phyloP scores from a whole-genome alignment of 2,888 invertebrate genomes.

The Dorcus hopei region DNA sequence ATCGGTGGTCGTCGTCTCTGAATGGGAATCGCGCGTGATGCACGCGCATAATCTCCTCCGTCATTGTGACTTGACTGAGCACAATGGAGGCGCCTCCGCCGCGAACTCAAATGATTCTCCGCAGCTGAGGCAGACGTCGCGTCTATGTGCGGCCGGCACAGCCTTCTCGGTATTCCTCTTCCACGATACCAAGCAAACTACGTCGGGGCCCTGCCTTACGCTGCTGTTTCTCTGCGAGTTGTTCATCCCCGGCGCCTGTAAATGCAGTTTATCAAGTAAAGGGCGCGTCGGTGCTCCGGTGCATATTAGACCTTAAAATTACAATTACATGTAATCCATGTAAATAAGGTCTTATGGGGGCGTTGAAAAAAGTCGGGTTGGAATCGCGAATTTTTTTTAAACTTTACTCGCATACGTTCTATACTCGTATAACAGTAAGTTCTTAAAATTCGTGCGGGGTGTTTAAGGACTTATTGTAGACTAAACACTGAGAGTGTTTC shows the following conservation, averaged over 20 bases:
- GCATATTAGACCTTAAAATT: no score
- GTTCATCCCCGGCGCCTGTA: slow-evolving; percentile 14
- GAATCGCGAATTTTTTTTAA: no score
- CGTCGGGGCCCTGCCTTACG: slow-evolving; percentile 22
- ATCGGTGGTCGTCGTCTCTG: slow-evolving; percentile 7
- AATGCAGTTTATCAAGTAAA: not conserved
- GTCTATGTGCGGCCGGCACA: slow-evolving; percentile 20
- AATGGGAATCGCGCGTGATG: not conserved
- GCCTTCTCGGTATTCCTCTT: slow-evolving; percentile 29
- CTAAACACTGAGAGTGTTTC: no score
- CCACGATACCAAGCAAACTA: slow-evolving; percentile 41
- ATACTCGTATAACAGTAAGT: no score
- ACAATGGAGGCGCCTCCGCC: slow-evolving; percentile 17
- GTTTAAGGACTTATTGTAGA: no score
- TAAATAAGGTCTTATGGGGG: no score
- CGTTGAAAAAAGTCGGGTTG: no score
- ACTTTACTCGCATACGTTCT: no score
- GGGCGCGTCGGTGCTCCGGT: no score
- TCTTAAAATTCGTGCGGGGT: no score
- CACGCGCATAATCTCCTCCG: slow-evolving; percentile 23
- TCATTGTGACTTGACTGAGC: slow-evolving; percentile 24
- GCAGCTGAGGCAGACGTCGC: slow-evolving; percentile 38
- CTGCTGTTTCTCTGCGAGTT: slow-evolving; percentile 26
- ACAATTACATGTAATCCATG: no score
- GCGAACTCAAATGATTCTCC: slow-evolving; percentile 37